phyloP scores from a whole-genome alignment of 1,140 invertebrate species.

The Camponotus floridanus region DNA sequence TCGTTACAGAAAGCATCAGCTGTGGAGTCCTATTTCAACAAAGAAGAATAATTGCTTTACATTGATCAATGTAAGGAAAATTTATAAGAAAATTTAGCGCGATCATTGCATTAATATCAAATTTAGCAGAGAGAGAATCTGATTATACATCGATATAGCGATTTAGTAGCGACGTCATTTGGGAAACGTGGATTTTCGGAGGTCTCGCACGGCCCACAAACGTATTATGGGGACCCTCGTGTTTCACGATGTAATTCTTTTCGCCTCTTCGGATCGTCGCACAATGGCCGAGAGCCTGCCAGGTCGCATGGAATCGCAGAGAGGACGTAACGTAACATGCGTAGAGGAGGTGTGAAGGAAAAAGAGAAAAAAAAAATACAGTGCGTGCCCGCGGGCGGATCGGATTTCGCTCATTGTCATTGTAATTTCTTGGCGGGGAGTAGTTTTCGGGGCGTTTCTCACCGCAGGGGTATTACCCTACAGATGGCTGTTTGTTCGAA shows the following conservation, averaged over 20 bases:
- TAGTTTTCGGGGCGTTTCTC: constrained; percentile 85
- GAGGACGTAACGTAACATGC: constrained; percentile 36
- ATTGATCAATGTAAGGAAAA: not conserved
- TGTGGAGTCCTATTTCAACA: too few species aligned
- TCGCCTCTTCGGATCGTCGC: constrained; percentile 54
- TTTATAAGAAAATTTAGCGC: not conserved
- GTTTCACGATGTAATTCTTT: constrained; percentile 51
- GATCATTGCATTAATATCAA: not conserved
- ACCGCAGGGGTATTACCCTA: constrained; percentile 85
- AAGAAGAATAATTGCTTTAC: not conserved
- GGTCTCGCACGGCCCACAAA: constrained; percentile 32
- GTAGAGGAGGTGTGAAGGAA: constrained; percentile 65
- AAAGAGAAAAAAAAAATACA: constrained; percentile 69
- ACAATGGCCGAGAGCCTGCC: constrained; percentile 77
- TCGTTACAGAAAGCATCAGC: not conserved
- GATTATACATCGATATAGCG: constrained; percentile 26
- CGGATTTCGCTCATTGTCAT: constrained; percentile 85
- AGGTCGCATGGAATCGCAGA: constrained; percentile 74
- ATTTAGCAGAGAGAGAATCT: not conserved
- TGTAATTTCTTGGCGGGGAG: constrained; percentile 85
- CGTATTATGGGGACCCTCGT: constrained; percentile 57
- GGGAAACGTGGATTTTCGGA: constrained; percentile 19
- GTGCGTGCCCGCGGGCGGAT: constrained; percentile 83
- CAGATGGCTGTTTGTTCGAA: constrained; percentile 86
- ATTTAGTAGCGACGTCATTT: constrained; percentile 18